Percentiles rank a stretch among this genome's conserved stretches.
Conservation (phyloP, 2,797 vertebrate species). For the Benthosema pterotum region DNA sequence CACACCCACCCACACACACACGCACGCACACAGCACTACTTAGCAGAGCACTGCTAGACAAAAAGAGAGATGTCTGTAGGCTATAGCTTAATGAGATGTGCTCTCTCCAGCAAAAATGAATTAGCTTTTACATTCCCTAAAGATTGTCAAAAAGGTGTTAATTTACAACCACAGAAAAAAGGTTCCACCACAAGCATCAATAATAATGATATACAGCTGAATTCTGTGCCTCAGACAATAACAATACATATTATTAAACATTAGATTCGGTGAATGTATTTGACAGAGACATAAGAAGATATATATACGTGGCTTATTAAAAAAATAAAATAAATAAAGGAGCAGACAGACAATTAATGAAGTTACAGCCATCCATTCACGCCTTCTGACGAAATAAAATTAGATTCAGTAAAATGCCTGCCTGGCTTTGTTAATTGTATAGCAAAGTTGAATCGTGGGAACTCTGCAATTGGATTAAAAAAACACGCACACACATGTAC, state of each 20-base stretch:
- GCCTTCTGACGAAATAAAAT: slow-evolving; percentile 57
- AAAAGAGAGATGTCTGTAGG: slow-evolving; percentile 29
- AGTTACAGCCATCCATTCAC: slow-evolving; percentile 44
- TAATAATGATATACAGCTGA: neutral
- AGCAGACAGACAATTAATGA: slow-evolving; percentile 67
- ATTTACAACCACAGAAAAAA: slow-evolving; percentile 13
- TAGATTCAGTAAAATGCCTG: slow-evolving; percentile 58
- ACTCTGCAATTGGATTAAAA: slow-evolving; percentile 55
- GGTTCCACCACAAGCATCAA: neutral
- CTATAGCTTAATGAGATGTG: slow-evolving; percentile 15
- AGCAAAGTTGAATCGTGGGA: slow-evolving; percentile 56
- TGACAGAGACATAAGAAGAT: neutral
- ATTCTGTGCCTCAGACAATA: too few relatives aligned
- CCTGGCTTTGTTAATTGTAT: slow-evolving; percentile 71
- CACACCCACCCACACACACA: too few relatives aligned
- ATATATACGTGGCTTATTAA: slow-evolving; percentile 36
- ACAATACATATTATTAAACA: too few relatives aligned
- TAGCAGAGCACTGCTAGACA: slow-evolving; percentile 21
- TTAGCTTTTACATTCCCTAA: slow-evolving; percentile 12
- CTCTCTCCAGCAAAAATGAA: neutral
- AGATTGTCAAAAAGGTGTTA: neutral
- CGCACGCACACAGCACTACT: slow-evolving; percentile 30
- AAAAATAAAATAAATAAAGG: slow-evolving; percentile 55
- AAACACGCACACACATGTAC: too few relatives aligned
- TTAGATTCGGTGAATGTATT: too few relatives aligned